Base-by-base conservation (phyloP, 1,140 invertebrate species). In the Argopecten irradians region DNA sequence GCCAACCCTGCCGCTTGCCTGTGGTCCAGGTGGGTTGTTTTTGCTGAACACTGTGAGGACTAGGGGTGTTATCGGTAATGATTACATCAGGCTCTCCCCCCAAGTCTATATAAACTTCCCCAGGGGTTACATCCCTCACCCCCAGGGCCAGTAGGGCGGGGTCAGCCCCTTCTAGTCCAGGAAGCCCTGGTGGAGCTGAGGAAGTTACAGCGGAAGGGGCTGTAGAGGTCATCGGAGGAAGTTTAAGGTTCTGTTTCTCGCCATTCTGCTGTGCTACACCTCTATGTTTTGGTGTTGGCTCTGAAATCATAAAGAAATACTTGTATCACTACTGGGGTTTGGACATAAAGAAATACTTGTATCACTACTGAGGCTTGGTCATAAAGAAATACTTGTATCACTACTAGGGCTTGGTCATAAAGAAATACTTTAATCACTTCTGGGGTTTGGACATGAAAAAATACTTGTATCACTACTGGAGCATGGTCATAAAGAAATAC, bases 301-400 rank as follows among this genome's bases (percentile, higher is more conserved):
- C 55, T 71, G 55, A 71, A 71, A 71, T 71, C 55, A 71, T 71
- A 71, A 71, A 71, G 55, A 71, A 71, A 71, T n/a, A 71, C 55
- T n/a, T 71, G 55, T 28, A 71, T 71, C 55, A 71, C 14, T 28
- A 71, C 55, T 71, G 22, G n/a, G 55, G 55, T 71, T 28, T 71
- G n/a, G 22, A 8, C 7, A 55, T 19, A 71, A 71, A 71, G 55
- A 71, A 71, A 71, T n/a, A 71, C 55, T n/a, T 71, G 55, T 28
- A 71, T 71, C 55, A 71, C 14, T 28, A 71, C 55, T 71, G 22
- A 11, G 55, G 55, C 28, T 28, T 71, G n/a, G 22, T 2, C 7
- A 55, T 19, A 71, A 71, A 71, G 55, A 71, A 71, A 71, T n/a
- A 71, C 55, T n/a, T 71, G 55, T 28, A 71, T 71, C 55, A 71